Conservation (phyloP, 2,113 vertebrate species). For the Copsychus sechellarum region DNA sequence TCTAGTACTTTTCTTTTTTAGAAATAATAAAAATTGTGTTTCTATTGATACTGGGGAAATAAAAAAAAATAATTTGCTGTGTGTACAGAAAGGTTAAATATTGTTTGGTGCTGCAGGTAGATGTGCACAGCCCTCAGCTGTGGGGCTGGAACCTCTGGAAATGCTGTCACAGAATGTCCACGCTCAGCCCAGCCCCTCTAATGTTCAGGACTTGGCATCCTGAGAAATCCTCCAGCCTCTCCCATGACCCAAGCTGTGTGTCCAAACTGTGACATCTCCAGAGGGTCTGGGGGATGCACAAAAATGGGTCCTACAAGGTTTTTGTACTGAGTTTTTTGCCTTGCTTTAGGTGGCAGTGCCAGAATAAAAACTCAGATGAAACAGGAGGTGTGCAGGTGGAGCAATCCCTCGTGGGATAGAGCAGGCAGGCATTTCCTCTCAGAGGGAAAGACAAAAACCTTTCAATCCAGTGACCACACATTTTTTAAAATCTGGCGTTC, state of each 20-base stretch:
- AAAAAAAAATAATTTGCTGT: slow-evolving; percentile 1
- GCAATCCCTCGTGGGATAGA: accelerated
- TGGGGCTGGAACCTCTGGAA: not conserved
- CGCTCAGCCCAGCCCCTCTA: not conserved
- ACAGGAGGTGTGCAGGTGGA: not conserved
- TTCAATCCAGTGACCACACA: not conserved
- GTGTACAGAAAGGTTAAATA: slow-evolving; percentile 32
- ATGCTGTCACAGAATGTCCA: not conserved
- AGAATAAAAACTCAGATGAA: not conserved
- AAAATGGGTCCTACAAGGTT: not conserved
- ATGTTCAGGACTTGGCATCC: accelerated
- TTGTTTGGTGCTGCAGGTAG: not conserved
- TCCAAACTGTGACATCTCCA: not conserved
- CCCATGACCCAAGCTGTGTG: too few relatives aligned
- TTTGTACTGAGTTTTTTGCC: not conserved
- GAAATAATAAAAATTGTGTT: slow-evolving; percentile 52
- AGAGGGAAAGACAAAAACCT: not conserved
- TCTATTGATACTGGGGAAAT: not conserved
- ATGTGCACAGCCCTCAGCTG: accelerated
- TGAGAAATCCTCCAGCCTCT: not conserved
- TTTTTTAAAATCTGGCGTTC: not conserved
- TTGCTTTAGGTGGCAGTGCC: not conserved
- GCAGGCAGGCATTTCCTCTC: not conserved
- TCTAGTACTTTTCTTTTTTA: slow-evolving; percentile 17
- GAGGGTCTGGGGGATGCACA: not conserved